Evolutionary conservation across 2,797 vertebrate species (phyloP), one percentile per base, ranked within the genome.

Genomic region (Telmatherina bonti): DNA sequence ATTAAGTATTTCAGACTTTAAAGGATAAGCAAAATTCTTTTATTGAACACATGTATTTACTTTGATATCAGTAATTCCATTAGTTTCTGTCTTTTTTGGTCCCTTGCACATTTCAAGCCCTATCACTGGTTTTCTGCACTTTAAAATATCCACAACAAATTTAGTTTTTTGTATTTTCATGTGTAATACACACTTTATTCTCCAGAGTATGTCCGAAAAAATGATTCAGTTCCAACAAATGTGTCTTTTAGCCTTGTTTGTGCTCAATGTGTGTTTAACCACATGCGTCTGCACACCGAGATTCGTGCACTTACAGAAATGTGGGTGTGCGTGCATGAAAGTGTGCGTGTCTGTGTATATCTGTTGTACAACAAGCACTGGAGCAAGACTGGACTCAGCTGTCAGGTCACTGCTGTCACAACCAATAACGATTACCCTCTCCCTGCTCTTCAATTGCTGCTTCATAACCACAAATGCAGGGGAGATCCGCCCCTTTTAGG

Each of bases 381-480:
- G 91, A 94, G 93, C 93, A 94, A 89, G 90, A 90, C 93, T 92
- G 93, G 94, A 92, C 94, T 90, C 94, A 94, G 94, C 94, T 95
- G 94, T 92, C 91, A 89, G 93, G 92, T 93, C 94, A 93, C 89
- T 81, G 82, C 91, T 92, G 92, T 93, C 93, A 93, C 90, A 92
- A 90, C 90, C 92, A 94, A 94, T 94, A 93, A 95, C 92, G 91
- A 94, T 94, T 94, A 94, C 90, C 88, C 91, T 90, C 80, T 89
- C 88, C 81, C 83, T 81, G 90, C 89, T 92, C 92, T 89, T 90
- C 90, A 88, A 92, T 93, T 88, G 90, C 88, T 82, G 81, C 93
- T 90, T 88, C 92, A 93, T 92, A 93, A 93, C 89, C 88, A 84
- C 82, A 82, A 87, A 89, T 59, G 52, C 84, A 85, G 77, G 81